These are phyloP conservation scores for Anoplophora glabripennis DNA, from an alignment of 1,140 invertebrate genomes.

Conservation along the genomic window DNA sequence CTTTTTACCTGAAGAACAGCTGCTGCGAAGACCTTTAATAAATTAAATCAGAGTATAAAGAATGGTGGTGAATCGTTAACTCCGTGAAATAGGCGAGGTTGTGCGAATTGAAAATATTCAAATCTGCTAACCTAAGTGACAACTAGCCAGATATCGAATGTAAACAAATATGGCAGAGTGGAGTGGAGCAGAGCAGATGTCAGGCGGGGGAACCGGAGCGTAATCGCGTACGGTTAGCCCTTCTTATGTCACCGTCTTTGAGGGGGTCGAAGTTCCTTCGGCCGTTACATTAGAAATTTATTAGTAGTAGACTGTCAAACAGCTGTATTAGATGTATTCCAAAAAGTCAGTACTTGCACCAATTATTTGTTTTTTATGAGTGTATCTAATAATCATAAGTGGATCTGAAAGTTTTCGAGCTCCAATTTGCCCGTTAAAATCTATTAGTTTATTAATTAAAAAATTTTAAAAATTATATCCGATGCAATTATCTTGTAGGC, in stretches of 20 bases:
- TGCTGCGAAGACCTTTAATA: conserved; percentile 19
- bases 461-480: no score
- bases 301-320: no score
- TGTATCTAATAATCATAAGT: no score
- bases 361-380: no score
- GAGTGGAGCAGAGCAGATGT: conserved; percentile 4
- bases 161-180: conserved; percentile 43
- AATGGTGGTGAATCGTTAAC: background rate
- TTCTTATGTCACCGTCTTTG: conserved; percentile 29
- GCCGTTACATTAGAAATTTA: background rate
- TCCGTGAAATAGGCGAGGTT: background rate
- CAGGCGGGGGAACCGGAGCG: conserved; percentile 33
- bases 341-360: no score
- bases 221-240: conserved; percentile 10
- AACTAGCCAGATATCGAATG: conserved; percentile 29
- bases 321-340: no score
- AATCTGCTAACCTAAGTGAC: conserved; percentile 16
- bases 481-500: no score
- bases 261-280: conserved; percentile 14
- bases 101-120: background rate
- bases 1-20: conserved; percentile 17
- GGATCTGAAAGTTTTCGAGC: no score
- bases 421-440: no score
- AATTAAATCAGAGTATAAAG: conserved; percentile 3
- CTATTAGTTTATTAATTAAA: no score